Conservation (phyloP, 2,797 vertebrate genomes). For the Catharus ustulatus region DNA sequence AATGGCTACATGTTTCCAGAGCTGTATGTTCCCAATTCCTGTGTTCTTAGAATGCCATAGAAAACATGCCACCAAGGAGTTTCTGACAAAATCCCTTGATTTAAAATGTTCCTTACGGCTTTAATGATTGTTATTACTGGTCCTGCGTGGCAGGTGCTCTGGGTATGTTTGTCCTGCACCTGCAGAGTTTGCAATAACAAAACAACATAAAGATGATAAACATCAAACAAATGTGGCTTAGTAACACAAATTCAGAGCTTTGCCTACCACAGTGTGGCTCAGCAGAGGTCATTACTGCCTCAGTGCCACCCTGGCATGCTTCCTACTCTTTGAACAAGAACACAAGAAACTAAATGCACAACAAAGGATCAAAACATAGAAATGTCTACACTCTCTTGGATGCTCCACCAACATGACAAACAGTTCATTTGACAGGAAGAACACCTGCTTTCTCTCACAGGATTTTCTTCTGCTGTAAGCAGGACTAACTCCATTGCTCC, state of each 20-base stretch:
- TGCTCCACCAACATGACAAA: neutral
- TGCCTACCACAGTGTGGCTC: neutral
- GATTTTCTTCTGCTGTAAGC: neutral
- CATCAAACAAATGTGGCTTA: neutral
- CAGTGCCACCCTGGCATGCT: neutral
- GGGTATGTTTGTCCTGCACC: neutral
- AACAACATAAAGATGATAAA: neutral
- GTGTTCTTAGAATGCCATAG: neutral
- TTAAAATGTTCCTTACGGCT: neutral
- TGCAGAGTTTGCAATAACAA: neutral
- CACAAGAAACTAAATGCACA: neutral
- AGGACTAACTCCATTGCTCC: neutral
- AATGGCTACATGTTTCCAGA: neutral
- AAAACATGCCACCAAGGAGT: neutral
- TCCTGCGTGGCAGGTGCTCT: neutral
- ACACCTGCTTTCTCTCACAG: neutral
- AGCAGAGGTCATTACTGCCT: neutral
- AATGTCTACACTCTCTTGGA: neutral
- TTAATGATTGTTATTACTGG: neutral
- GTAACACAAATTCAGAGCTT: neutral
- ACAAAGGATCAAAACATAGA: neutral
- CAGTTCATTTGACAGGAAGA: neutral
- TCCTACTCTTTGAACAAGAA: neutral
- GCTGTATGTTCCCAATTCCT: neutral
- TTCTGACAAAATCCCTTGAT: neutral